Base-by-base conservation (phyloP, 2,888 invertebrate species). In the Lydus trimaculatus region DNA sequence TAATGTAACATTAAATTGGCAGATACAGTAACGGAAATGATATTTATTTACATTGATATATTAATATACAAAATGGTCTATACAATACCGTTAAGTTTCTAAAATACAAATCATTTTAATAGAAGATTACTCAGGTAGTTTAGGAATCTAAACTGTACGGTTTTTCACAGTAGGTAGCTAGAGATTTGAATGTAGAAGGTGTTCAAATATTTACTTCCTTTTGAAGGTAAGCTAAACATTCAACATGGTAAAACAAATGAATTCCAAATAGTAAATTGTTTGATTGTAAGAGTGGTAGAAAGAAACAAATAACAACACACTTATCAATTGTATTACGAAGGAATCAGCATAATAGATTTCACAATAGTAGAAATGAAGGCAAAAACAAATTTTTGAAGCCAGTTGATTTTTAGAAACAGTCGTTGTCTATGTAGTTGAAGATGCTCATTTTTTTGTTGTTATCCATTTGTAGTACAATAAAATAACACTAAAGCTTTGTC, bases 221-320 rank as follows among this genome's bases (percentile, higher is more conserved):
- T 72, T 23, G 70, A 72, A 68, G 71, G 66, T 75, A 73, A 72
- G 56, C 66, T 69, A 77, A 77, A 76, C 68, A 71, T 66, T 69
- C 68, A 67, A 67, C 73, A 74, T 33, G 65, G 60, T 66, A 74
- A 72, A 75, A 77, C 77, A 76, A 77, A 77, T 78, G 75, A 67
- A 73, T 75, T 72, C 61, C 75, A 78, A 78, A 78, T 71, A 78
- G 72, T 70, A 73, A 73, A 74, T 76, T 77, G 73, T 78, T 78
- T 78, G 76, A 72, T 68, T 73, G n/a, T n/a, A 43, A 17, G 33
- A 7, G 33, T 33, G 33, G 8, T 9, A 33, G 7, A 33, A 7
- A 1, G 33, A 11, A 11, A 33, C 33, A 33, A 33, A 33, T 33
- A 33, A 33, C 33, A 33, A 33, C 33, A 33, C 33, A 33, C 4